These are phyloP conservation scores for Meleagris gallopavo DNA, from an alignment of 2,113 vertebrate species.

Conservation along the genomic window DNA sequence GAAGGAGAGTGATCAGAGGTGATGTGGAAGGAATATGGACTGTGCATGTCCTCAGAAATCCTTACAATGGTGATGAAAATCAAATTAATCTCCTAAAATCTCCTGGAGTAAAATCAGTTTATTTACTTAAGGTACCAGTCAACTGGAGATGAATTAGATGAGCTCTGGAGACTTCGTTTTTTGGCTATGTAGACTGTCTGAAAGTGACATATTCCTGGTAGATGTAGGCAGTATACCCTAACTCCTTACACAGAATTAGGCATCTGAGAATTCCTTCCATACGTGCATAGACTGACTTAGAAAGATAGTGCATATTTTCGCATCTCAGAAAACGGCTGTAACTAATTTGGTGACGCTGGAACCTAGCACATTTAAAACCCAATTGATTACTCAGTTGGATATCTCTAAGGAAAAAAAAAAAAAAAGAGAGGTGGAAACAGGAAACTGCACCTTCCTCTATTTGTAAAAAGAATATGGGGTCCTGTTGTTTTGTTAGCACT, in stretches of 20 bases:
- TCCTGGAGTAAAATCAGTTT: neutral
- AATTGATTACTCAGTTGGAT: neutral
- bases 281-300: neutral
- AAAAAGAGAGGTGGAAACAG: neutral
- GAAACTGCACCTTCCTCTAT: neutral
- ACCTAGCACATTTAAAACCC: neutral
- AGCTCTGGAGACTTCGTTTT: neutral
- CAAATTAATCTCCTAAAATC: neutral
- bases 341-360: neutral
- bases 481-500: neutral
- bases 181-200: neutral
- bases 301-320: neutral
- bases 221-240: neutral
- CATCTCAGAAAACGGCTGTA: neutral
- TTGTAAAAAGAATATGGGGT: neutral
- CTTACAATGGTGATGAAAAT: neutral
- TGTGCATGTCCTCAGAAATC: neutral
- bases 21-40: neutral
- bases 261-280: neutral
- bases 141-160: neutral
- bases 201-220: conserved; percentile 1
- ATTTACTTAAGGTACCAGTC: conserved; percentile 12
- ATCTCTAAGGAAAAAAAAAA: neutral
- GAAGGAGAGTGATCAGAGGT: neutral
- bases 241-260: neutral